These are phyloP conservation scores for Agrochola litura DNA, from an alignment of 2,888 invertebrate species.

Conservation along the genomic window DNA sequence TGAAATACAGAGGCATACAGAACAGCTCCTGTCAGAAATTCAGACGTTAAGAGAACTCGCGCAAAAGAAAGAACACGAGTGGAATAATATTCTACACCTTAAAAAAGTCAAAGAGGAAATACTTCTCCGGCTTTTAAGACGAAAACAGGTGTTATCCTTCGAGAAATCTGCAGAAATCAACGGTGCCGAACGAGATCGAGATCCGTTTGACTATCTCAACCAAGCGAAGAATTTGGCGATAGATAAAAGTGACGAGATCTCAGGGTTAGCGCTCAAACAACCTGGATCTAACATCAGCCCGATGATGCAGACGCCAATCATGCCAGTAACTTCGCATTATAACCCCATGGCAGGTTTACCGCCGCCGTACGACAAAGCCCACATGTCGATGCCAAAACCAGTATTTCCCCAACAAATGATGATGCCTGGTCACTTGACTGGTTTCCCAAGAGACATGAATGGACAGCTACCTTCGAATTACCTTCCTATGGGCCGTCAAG, in stretches of 20 bases:
- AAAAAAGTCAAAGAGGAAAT: constrained; percentile 96
- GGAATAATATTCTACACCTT: constrained; percentile 95
- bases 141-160: constrained; percentile 91
- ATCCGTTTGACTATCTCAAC: constrained; percentile 86
- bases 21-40: constrained; percentile 92
- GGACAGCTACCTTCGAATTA: constrained; percentile 90
- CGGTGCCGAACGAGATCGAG: constrained; percentile 78
- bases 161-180: constrained; percentile 85
- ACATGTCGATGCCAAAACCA: constrained; percentile 86
- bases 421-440: constrained; percentile 84
- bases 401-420: constrained; percentile 84
- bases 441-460: constrained; percentile 88
- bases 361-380: constrained; percentile 87
- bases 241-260: constrained; percentile 88
- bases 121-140: constrained; percentile 92
- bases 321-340: constrained; percentile 84
- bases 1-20: constrained; percentile 91
- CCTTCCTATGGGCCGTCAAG: constrained; percentile 92
- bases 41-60: constrained; percentile 94
- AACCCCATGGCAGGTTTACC: constrained; percentile 85
- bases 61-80: constrained; percentile 95
- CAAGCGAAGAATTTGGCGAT: constrained; percentile 86
- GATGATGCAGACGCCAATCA: constrained; percentile 81
- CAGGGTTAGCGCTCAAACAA: constrained; percentile 84
- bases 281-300: constrained; percentile 79